Percentiles rank a stretch among this genome's conserved stretches.
Evolutionary conservation across 2,888 invertebrate genomes (phyloP).

Genomic region (Meghimatium bilineatum): DNA sequence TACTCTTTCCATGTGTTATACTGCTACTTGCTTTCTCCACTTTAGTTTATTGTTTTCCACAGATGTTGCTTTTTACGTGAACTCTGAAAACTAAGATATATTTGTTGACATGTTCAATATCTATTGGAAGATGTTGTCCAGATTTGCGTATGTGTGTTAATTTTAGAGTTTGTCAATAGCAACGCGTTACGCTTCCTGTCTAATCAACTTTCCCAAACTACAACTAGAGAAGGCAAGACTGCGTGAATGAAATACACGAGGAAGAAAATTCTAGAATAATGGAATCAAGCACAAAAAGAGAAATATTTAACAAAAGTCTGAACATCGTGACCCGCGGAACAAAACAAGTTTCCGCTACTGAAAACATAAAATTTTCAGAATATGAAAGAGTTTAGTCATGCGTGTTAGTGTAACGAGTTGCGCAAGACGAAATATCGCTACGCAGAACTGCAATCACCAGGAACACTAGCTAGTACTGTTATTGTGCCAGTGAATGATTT

Average conservation of each 20-base stretch:
- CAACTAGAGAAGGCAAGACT: not conserved
- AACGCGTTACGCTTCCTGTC: not conserved
- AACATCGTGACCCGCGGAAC: not conserved
- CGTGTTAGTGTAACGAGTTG: not conserved
- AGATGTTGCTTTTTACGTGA: not conserved
- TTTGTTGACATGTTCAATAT: not conserved
- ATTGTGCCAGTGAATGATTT: not conserved
- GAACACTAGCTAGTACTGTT: not conserved
- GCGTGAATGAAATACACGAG: not conserved
- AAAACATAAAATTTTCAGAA: not conserved
- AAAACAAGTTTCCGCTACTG: not conserved
- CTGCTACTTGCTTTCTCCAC: not conserved
- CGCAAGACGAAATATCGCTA: not conserved
- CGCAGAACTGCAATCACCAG: not conserved
- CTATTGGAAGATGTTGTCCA: not conserved
- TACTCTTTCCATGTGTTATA: not conserved
- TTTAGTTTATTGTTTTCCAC: not conserved
- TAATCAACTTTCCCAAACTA: not conserved
- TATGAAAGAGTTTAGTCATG: not conserved
- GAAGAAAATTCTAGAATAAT: not conserved
- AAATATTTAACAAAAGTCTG: not conserved
- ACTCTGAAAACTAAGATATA: not conserved
- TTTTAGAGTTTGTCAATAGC: not conserved
- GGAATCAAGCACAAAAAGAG: not conserved
- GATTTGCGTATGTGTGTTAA: not conserved